Evolutionary conservation across 2,113 vertebrate species (phyloP).

Genomic region (Coptodon bakossiorum): DNA sequence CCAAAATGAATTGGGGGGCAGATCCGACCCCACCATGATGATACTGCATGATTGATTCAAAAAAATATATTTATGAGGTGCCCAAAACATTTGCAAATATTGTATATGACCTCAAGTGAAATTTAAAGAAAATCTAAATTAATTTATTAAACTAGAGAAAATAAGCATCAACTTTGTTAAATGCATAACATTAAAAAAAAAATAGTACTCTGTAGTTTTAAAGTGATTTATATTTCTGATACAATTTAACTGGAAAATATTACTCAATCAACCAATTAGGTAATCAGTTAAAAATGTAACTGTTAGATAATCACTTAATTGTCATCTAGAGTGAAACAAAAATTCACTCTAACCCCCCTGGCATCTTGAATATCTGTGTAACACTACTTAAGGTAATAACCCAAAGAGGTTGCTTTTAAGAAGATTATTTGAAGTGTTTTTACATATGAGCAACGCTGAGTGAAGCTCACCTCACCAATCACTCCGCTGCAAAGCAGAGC

Average conservation of each 20-base stretch:
- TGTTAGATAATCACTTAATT: background rate
- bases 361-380: background rate
- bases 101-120: background rate
- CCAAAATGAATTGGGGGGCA: background rate
- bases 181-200: background rate
- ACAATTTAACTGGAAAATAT: background rate
- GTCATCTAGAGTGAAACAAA: background rate
- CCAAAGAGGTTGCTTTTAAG: background rate
- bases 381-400: background rate
- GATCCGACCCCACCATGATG: accelerated
- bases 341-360: accelerated
- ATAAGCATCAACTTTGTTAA: background rate
- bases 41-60: background rate
- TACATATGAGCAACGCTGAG: background rate
- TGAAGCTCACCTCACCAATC: background rate
- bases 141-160: background rate
- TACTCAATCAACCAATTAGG: background rate
- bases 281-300: background rate
- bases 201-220: background rate
- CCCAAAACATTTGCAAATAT: background rate
- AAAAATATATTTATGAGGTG: background rate
- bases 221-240: background rate
- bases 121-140: background rate
- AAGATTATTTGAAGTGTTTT: background rate
- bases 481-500: background rate